Conservation (phyloP, 1,140 invertebrate species). For the Pseudomyrmex dendroicus region DNA sequence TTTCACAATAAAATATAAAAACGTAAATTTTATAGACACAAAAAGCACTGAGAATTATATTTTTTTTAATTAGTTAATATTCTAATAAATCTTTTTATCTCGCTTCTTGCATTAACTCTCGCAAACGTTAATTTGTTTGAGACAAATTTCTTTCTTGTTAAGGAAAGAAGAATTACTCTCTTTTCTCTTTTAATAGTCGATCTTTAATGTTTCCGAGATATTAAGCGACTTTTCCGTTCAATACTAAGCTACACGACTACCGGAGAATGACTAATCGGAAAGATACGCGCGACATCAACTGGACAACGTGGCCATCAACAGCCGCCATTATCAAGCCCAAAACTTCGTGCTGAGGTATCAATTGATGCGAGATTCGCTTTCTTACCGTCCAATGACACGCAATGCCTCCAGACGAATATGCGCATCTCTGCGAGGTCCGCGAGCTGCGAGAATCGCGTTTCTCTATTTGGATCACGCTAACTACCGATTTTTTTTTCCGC, state of each 20-base stretch:
- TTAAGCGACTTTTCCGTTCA: background rate
- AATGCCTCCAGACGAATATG: constrained; percentile 77
- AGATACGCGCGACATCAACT: background rate
- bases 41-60: no score
- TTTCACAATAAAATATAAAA: background rate
- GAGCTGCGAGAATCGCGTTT: constrained; percentile 11
- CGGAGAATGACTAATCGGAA: background rate
- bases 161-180: background rate
- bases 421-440: constrained; percentile 61
- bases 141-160: background rate
- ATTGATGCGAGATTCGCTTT: constrained; percentile 34
- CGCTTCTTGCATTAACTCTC: background rate
- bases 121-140: no score
- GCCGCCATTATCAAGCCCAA: constrained; percentile 47
- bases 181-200: no score
- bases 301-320: background rate
- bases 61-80: background rate
- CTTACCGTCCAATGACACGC: constrained; percentile 78
- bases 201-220: no score
- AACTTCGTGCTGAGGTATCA: constrained; percentile 15
- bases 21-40: no score
- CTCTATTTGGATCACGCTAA: constrained; percentile 40
- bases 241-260: background rate
- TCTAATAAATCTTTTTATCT: background rate
- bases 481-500: background rate